phyloP scores from a whole-genome alignment of 2,797 vertebrate species.

The Hafferia zeledoni region DNA sequence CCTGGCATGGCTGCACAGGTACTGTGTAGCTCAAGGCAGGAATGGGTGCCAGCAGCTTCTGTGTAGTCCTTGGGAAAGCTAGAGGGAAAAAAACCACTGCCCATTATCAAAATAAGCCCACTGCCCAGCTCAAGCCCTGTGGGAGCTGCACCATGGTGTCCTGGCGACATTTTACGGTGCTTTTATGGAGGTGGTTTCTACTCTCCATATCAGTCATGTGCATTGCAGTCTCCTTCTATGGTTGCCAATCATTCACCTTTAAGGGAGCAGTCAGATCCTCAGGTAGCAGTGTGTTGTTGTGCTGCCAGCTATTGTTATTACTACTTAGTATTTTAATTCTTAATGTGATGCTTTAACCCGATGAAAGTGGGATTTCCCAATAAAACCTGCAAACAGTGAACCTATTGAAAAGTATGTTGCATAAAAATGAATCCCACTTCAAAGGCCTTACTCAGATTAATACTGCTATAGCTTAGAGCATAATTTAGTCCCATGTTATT shows the following conservation, averaged over 20 bases:
- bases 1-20: background rate
- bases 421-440: slow-evolving; percentile 43
- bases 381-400: background rate
- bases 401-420: slow-evolving; percentile 8
- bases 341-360: background rate
- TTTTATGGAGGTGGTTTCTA: background rate
- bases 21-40: rapidly evolving
- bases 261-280: background rate
- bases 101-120: rapidly evolving
- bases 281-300: background rate
- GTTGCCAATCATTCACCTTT: background rate
- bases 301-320: background rate
- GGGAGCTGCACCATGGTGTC: background rate
- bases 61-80: background rate
- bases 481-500: slow-evolving; percentile 33
- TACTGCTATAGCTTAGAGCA: slow-evolving; percentile 14
- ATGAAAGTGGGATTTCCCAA: slow-evolving; percentile 42
- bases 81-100: background rate
- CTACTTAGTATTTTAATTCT: slow-evolving; percentile 21
- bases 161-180: background rate
- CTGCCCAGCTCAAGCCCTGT: rapidly evolving
- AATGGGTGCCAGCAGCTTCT: background rate
- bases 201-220: background rate
- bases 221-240: background rate
- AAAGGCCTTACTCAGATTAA: slow-evolving; percentile 41